Conservation (phyloP, 2,113 vertebrate species). For the Cryptotis parvus region DNA sequence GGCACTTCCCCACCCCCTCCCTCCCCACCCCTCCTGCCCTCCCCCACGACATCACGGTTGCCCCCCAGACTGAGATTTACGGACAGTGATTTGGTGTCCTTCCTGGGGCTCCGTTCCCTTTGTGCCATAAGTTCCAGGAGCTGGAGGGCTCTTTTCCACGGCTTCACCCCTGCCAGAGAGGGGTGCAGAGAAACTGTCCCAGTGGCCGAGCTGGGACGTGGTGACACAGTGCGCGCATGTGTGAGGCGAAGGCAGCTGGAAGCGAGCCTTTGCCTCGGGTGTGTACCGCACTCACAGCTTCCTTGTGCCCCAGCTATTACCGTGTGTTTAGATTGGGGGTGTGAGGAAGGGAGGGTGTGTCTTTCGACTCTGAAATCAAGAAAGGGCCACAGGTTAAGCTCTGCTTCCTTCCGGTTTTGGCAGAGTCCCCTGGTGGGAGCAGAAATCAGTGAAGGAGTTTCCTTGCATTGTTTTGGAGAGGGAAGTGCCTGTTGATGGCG, state of each 20-base stretch:
- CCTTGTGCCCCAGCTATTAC: neutral
- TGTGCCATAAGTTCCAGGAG: neutral
- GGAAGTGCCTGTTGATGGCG: conserved; percentile 67
- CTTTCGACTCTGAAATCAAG: conserved; percentile 25
- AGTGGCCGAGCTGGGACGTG: neutral
- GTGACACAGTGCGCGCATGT: too few relatives aligned
- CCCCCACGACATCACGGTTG: conserved; percentile 4
- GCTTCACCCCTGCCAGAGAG: neutral
- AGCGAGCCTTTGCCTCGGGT: neutral
- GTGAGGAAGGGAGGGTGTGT: neutral
- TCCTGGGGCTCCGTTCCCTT: neutral
- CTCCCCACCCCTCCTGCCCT: neutral
- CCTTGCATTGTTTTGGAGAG: conserved; percentile 55
- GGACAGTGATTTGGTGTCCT: neutral
- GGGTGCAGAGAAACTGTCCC: neutral
- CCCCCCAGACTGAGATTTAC: neutral
- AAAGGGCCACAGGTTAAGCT: neutral
- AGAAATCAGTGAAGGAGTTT: conserved; percentile 44
- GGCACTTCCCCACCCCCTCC: too few relatives aligned
- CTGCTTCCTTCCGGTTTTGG: conserved; percentile 13
- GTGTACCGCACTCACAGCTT: neutral
- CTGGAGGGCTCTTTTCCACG: neutral
- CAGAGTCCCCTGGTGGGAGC: conserved; percentile 47
- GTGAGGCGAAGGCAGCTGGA: neutral
- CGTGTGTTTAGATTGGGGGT: neutral